These are phyloP conservation scores for Microplitis manilae DNA, from an alignment of 2,888 invertebrate genomes.

Conservation along the genomic window DNA sequence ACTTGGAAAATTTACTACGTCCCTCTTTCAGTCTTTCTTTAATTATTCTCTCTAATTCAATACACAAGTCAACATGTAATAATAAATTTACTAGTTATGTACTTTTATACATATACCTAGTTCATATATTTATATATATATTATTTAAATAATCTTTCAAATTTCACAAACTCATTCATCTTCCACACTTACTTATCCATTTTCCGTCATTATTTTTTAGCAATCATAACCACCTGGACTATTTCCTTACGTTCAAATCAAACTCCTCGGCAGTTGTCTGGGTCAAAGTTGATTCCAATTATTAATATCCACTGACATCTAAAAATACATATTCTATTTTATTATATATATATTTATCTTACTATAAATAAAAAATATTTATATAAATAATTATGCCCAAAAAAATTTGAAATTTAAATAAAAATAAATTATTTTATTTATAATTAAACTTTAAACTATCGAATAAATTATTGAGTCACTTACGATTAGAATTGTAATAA, in stretches of 20 bases:
- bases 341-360: background rate
- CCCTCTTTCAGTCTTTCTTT: conserved; percentile 46
- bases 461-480: background rate
- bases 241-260: background rate
- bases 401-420: too few relatives aligned
- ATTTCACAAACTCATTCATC: background rate
- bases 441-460: conserved; percentile 18
- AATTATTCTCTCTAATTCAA: conserved; percentile 47
- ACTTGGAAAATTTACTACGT: conserved; percentile 69
- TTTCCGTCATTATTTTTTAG: background rate
- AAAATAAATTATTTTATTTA: background rate
- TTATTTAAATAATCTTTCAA: background rate
- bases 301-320: conserved; percentile 43
- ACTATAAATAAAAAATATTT: too few relatives aligned
- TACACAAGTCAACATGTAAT: conserved; percentile 34
- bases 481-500: background rate
- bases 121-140: background rate
- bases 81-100: conserved; percentile 4
- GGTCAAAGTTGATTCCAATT: conserved; percentile 45
- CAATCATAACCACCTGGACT: background rate
- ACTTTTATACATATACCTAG: background rate
- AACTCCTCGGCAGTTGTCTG: conserved; percentile 16
- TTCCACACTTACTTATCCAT: conserved; percentile 1
- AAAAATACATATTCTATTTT: conserved; percentile 24
- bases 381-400: too few relatives aligned